phyloP scores from a whole-genome alignment of 2,888 invertebrate genomes.

The Agrotis clavis region DNA sequence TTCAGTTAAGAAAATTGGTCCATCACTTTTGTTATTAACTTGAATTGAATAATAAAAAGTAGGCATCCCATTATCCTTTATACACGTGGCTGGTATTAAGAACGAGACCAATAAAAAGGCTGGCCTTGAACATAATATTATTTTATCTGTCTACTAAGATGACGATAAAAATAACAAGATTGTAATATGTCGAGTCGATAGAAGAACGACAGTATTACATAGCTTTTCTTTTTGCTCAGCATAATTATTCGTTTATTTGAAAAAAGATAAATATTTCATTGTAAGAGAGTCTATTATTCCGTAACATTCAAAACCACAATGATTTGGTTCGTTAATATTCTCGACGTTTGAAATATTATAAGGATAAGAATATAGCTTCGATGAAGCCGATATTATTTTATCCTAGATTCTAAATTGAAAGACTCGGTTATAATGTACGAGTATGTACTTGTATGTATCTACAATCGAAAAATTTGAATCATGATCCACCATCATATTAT shows the following conservation, averaged over 20 bases:
- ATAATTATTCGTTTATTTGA: too few relatives aligned
- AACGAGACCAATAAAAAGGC: not conserved
- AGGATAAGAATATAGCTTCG: not conserved
- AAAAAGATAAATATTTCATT: not conserved
- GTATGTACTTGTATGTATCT: too few relatives aligned
- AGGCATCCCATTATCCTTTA: not conserved
- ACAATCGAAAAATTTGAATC: too few relatives aligned
- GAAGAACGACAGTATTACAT: not conserved
- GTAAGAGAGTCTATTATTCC: not conserved
- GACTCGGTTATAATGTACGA: too few relatives aligned
- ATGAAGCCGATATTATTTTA: not conserved
- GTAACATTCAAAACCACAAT: not conserved
- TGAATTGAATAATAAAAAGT: not conserved
- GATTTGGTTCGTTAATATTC: not conserved
- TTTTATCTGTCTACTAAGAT: not conserved
- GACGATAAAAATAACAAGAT: not conserved
- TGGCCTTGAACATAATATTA: not conserved
- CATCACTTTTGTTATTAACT: too few relatives aligned
- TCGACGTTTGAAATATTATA: not conserved
- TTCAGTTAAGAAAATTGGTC: too few relatives aligned
- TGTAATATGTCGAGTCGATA: not conserved
- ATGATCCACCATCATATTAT: too few relatives aligned
- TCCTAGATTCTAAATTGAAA: not conserved
- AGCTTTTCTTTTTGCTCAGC: not conserved
- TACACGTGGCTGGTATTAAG: slow-evolving; percentile 13